phyloP scores from a whole-genome alignment of 2,797 vertebrate species.

The Scleropages formosus region DNA sequence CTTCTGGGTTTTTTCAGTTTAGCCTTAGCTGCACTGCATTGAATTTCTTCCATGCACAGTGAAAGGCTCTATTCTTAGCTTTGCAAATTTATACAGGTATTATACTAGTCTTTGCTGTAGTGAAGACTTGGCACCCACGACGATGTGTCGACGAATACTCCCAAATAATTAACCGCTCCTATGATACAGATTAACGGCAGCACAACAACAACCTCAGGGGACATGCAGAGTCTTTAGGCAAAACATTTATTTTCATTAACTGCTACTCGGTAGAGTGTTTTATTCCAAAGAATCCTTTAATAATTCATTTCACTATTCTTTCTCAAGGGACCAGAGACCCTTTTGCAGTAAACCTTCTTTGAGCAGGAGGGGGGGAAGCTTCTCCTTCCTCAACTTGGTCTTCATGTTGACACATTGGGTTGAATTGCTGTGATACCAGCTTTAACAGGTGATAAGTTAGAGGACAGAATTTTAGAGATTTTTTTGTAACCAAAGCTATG shows the following conservation, averaged over 20 bases:
- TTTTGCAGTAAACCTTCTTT: constrained; percentile 9
- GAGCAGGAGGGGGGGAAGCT: too few species aligned
- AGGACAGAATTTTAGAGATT: too few species aligned
- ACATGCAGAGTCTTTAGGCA: constrained; percentile 17
- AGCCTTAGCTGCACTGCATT: too few species aligned
- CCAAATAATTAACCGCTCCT: constrained; percentile 1
- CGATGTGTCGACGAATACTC: neutral
- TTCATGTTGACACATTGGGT: neutral
- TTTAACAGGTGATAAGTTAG: too few species aligned
- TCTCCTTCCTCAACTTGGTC: constrained; percentile 1
- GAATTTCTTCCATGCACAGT: too few species aligned
- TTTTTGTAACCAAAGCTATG: too few species aligned
- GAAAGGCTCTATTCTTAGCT: too few species aligned
- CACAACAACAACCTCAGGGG: neutral
- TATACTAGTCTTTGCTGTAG: neutral
- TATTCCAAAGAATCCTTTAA: constrained; percentile 11
- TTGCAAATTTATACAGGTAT: neutral
- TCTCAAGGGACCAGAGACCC: constrained; percentile 18
- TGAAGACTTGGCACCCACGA: too few species aligned
- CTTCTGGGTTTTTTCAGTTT: too few species aligned
- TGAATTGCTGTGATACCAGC: too few species aligned
- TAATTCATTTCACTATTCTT: constrained; percentile 20
- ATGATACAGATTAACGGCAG: constrained; percentile 7
- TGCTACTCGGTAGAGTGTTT: neutral
- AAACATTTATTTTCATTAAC: constrained; percentile 23